Conservation (phyloP, 2,888 invertebrate species). For the Mantis religiosa region DNA sequence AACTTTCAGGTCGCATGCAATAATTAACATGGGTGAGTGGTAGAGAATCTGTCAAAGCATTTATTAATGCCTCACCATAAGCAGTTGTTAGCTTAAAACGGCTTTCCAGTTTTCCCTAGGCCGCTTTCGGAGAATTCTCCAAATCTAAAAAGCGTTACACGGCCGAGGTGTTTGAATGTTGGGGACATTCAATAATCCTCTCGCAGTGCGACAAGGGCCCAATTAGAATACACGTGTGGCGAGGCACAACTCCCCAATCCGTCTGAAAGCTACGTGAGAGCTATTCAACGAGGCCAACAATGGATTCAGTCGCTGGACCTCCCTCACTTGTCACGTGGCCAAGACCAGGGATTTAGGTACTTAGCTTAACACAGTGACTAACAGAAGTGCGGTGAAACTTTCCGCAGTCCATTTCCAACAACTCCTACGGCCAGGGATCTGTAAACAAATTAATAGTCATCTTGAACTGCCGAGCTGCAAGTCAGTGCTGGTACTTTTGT, state of each 20-base stretch:
- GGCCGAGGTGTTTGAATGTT: neutral
- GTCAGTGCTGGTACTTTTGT: too few species aligned
- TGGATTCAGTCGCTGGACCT: neutral
- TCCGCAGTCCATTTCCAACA: too few species aligned
- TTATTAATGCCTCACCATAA: neutral
- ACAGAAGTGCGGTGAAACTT: too few species aligned
- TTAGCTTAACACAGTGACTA: too few species aligned
- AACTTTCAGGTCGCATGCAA: too few species aligned
- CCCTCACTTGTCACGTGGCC: neutral
- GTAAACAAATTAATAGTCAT: too few species aligned
- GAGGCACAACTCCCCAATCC: neutral
- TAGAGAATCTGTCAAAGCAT: too few species aligned
- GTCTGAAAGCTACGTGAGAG: neutral
- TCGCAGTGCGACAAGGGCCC: neutral
- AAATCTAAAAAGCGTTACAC: neutral
- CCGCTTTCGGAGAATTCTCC: neutral
- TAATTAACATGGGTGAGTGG: too few species aligned
- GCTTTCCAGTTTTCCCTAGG: neutral
- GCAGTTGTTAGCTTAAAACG: neutral
- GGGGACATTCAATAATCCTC: neutral
- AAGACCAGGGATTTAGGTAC: too few species aligned
- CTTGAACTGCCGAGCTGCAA: too few species aligned
- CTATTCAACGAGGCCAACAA: neutral
- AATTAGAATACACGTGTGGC: neutral
- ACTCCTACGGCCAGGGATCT: too few species aligned